phyloP scores from a whole-genome alignment of 2,113 vertebrate genomes.

The Mus pahari region DNA sequence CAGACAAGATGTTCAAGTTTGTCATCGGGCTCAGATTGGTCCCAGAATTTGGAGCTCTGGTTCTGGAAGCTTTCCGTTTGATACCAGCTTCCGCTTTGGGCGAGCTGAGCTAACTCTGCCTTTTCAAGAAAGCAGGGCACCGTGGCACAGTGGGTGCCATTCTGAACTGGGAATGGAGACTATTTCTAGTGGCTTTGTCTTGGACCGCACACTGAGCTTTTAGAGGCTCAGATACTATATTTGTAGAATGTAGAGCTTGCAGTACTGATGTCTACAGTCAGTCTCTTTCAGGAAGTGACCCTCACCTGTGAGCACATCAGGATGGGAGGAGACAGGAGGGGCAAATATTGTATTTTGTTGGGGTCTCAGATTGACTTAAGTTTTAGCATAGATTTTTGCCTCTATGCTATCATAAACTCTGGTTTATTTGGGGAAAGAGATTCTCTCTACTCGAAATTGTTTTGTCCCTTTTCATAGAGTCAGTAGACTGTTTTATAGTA shows the following conservation, averaged over 20 bases:
- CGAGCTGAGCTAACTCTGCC: neutral
- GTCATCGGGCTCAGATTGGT: neutral
- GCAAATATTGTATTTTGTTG: neutral
- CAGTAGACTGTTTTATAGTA: conserved; percentile 2
- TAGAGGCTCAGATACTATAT: neutral
- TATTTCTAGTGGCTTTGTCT: conserved; percentile 3
- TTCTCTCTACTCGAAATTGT: neutral
- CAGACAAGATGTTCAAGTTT: neutral
- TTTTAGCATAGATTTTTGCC: conserved; percentile 6
- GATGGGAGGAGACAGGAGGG: neutral
- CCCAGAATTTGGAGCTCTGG: neutral
- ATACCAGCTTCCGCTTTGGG: neutral
- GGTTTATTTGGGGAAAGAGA: conserved; percentile 15
- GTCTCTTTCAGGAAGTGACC: neutral
- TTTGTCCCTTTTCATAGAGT: neutral
- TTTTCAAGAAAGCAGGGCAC: neutral
- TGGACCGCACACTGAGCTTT: neutral
- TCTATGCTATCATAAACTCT: neutral
- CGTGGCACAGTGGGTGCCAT: neutral
- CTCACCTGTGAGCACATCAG: accelerated
- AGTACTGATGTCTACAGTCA: neutral
- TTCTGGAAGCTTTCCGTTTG: neutral
- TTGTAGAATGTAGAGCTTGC: neutral
- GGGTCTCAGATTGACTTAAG: neutral
- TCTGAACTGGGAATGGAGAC: neutral